Conservation (phyloP, 92 coral and sea anemone species). For the Parazoanthus darwini region DNA sequence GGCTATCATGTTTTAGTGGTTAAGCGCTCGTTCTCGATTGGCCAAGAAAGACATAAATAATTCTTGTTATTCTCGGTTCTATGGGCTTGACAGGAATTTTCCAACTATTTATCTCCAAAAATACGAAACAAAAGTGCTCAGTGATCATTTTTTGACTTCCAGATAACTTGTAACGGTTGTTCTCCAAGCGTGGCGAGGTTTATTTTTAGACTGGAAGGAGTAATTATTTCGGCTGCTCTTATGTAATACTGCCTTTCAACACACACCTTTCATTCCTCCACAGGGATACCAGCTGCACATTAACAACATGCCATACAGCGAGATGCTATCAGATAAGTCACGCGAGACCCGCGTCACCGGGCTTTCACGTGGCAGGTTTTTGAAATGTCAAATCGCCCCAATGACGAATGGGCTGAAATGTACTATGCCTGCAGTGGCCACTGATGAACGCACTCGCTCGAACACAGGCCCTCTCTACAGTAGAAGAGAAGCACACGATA, state of each 20-base stretch:
- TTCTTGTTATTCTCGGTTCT: too few relatives aligned
- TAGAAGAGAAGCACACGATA: slow-evolving; percentile 60
- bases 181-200: not conserved
- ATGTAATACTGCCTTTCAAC: not conserved
- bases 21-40: too few relatives aligned
- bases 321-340: slow-evolving; percentile 38
- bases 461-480: not conserved
- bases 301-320: slow-evolving; percentile 59
- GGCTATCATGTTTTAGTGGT: too few relatives aligned
- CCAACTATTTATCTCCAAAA: too few relatives aligned
- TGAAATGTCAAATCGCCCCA: slow-evolving; percentile 24
- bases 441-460: slow-evolving; percentile 1
- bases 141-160: too few relatives aligned
- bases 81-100: too few relatives aligned
- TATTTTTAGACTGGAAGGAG: too few relatives aligned
- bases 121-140: too few relatives aligned
- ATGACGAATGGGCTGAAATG: slow-evolving; percentile 32
- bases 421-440: not conserved
- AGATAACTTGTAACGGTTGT: too few relatives aligned
- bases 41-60: too few relatives aligned
- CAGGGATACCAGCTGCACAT: slow-evolving; percentile 79
- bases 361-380: not conserved
- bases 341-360: slow-evolving; percentile 21
- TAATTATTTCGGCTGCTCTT: too few relatives aligned
- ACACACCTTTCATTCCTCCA: not conserved